Percentiles rank a stretch among this genome's conserved stretches.
Evolutionary conservation across 2,797 vertebrate species (phyloP).

Genomic region (Sternarchorhynchus goeldii): DNA sequence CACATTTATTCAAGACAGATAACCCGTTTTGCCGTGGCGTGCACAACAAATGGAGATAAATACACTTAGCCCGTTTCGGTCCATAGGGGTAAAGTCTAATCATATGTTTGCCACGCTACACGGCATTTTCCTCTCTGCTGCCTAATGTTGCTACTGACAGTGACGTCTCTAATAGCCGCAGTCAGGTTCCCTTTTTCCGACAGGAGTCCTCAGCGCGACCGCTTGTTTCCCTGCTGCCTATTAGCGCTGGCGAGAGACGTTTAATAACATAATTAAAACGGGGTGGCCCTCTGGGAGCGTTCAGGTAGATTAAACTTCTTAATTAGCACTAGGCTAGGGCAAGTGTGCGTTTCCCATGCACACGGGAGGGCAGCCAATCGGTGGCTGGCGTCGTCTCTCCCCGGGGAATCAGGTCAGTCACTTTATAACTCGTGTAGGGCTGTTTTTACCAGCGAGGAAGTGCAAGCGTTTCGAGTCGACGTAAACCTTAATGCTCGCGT

Average conservation of each 20-base stretch:
- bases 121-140: conserved; percentile 1
- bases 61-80: conserved; percentile 31
- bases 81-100: conserved; percentile 37
- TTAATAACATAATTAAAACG: conserved; percentile 71
- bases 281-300: conserved; percentile 64
- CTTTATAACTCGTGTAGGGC: background rate
- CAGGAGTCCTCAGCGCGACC: conserved; percentile 47
- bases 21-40: conserved; percentile 16
- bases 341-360: conserved; percentile 55
- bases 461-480: background rate
- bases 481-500: background rate
- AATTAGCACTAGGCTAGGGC: conserved; percentile 65
- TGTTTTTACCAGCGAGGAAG: background rate
- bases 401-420: conserved; percentile 23
- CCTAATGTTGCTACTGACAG: conserved; percentile 43
- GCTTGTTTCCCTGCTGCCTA: conserved; percentile 52
- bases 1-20: conserved; percentile 6
- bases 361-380: conserved; percentile 47
- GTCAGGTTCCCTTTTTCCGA: conserved; percentile 45
- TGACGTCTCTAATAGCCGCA: conserved; percentile 52
- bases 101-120: conserved; percentile 34
- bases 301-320: conserved; percentile 73
- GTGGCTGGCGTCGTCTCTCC: conserved; percentile 23
- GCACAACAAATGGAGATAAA: conserved; percentile 51
- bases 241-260: conserved; percentile 56